A percentile compares a stretch with the other conserved stretches of the same genome.
Evolutionary conservation across 2,888 invertebrate species (phyloP).

Genomic region (Troilus luridus): DNA sequence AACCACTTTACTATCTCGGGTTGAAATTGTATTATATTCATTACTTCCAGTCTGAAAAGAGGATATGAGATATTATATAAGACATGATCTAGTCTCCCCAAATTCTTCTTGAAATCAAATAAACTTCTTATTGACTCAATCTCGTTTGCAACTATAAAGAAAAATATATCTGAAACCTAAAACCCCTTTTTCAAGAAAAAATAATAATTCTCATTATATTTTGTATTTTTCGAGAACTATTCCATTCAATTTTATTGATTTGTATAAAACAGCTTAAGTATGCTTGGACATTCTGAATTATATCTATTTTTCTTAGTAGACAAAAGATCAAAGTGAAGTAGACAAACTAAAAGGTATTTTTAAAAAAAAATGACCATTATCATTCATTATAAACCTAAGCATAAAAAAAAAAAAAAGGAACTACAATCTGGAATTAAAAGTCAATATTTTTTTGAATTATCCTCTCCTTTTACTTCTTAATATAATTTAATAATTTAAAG

Average conservation of each 20-base stretch:
- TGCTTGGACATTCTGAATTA: not conserved
- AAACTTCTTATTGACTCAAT: not conserved
- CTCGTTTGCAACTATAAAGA: conserved; percentile 3
- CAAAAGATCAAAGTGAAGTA: not conserved
- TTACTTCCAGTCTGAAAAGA: conserved; percentile 11
- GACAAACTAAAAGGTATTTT: too few relatives aligned
- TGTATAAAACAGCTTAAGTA: not conserved
- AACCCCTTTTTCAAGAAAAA: not conserved
- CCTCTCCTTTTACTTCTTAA: too few relatives aligned
- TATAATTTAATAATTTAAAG: not conserved
- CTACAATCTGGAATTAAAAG: not conserved
- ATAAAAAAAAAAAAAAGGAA: not conserved
- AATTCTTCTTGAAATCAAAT: not conserved
- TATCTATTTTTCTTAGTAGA: not conserved
- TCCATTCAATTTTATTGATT: not conserved
- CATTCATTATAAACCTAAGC: too few relatives aligned
- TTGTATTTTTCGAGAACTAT: not conserved
- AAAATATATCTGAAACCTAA: conserved; percentile 36
- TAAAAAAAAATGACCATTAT: too few relatives aligned
- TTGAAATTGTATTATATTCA: not conserved
- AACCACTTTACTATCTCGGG: not conserved
- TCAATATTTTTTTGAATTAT: not conserved
- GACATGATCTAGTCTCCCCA: not conserved
- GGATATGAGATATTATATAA: not conserved
- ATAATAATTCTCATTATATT: not conserved